Conservation (phyloP, 2,113 vertebrate genomes). For the Dolichotis patagonum region DNA sequence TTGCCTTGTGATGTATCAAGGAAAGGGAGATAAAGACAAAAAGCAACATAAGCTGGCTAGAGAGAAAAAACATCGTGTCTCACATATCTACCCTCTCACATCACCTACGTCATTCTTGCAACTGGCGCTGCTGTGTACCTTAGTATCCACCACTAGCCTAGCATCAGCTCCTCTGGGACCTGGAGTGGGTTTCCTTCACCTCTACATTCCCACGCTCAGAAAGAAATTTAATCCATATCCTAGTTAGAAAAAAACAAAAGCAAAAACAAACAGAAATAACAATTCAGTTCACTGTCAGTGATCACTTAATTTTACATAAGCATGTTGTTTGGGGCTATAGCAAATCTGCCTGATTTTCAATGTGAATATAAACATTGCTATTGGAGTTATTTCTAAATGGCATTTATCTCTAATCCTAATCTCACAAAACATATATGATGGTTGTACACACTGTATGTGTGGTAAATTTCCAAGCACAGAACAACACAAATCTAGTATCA, state of each 20-base stretch:
- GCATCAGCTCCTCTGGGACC: too few relatives aligned
- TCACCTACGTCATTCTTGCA: accelerated
- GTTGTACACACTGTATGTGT: background rate
- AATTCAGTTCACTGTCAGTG: background rate
- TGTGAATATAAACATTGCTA: background rate
- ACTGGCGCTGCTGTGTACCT: accelerated
- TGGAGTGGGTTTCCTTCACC: accelerated
- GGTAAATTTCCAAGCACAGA: background rate
- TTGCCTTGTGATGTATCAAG: accelerated
- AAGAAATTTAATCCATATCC: background rate
- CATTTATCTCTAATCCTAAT: background rate
- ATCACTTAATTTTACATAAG: background rate
- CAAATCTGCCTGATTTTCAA: background rate
- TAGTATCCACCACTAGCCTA: accelerated
- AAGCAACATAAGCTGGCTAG: background rate
- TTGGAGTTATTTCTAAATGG: background rate
- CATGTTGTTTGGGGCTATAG: background rate
- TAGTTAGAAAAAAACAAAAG: background rate
- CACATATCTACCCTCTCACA: accelerated
- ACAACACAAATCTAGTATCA: background rate
- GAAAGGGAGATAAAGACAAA: accelerated
- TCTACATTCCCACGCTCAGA: background rate
- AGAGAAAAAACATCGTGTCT: background rate
- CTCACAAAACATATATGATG: too few relatives aligned
- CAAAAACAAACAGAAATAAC: background rate